phyloP scores from a whole-genome alignment of 2,113 vertebrate genomes.

The Sprattus sprattus region DNA sequence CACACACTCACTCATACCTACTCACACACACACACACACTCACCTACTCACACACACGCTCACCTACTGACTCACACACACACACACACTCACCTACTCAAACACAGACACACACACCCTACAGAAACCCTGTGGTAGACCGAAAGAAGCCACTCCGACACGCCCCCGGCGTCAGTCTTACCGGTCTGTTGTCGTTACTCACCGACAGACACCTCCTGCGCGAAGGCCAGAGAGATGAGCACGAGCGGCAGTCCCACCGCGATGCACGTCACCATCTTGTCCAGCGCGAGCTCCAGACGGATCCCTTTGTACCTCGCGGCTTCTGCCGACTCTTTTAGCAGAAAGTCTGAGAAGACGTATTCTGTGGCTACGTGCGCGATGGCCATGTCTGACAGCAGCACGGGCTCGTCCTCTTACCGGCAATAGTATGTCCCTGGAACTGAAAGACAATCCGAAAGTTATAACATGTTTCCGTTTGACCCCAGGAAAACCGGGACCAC shows the following conservation, averaged over 20 bases:
- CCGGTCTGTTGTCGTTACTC: background rate
- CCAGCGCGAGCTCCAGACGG: slow-evolving; percentile 83
- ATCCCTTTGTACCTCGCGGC: slow-evolving; percentile 79
- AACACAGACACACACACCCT: too few relatives aligned
- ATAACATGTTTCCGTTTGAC: background rate
- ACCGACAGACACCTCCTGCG: slow-evolving; percentile 83
- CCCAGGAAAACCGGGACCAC: background rate
- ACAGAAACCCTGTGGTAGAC: too few relatives aligned
- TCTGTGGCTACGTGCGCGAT: slow-evolving; percentile 89
- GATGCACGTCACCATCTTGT: slow-evolving; percentile 88
- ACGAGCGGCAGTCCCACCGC: slow-evolving; percentile 86
- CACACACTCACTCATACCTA: too few relatives aligned
- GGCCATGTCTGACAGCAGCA: slow-evolving; percentile 70
- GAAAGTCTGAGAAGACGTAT: slow-evolving; percentile 89
- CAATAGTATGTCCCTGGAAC: background rate
- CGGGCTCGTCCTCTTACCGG: background rate
- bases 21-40: too few relatives aligned
- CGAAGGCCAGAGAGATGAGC: slow-evolving; percentile 89
- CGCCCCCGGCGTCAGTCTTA: too few relatives aligned
- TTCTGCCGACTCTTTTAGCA: slow-evolving; percentile 80
- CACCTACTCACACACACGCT: too few relatives aligned
- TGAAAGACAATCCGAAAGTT: background rate
- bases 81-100: too few relatives aligned
- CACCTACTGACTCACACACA: too few relatives aligned
- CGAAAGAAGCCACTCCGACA: too few relatives aligned